A percentile compares a stretch with the other conserved stretches of the same genome.
These are phyloP conservation scores for Phrynosoma platyrhinos DNA, from an alignment of 2,113 vertebrate species.

Conservation along the genomic window DNA sequence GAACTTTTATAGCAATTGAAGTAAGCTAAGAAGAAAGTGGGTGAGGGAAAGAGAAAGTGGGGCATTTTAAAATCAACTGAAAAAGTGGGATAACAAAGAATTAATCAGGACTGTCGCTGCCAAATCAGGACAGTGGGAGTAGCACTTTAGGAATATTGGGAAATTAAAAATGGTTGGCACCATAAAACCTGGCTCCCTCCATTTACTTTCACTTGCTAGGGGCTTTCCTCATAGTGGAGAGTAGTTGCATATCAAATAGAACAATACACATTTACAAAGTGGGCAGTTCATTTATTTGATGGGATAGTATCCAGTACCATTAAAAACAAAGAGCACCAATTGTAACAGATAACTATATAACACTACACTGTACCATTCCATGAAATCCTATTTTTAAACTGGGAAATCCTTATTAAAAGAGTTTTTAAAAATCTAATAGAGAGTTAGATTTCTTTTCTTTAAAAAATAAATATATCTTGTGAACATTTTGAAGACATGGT, in stretches of 20 bases:
- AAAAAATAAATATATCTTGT: neutral
- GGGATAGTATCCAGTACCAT: no score
- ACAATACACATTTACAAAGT: neutral
- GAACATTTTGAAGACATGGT: neutral
- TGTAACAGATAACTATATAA: no score
- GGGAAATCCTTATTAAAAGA: neutral
- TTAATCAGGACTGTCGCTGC: no score
- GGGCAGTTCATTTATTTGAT: neutral
- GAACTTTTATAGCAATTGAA: no score
- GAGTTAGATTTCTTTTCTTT: neutral
- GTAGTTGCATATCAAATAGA: neutral
- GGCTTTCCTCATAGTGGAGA: neutral
- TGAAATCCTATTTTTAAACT: neutral
- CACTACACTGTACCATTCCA: neutral
- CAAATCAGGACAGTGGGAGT: no score
- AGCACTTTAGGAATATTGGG: no score
- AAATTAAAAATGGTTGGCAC: no score
- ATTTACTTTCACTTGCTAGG: neutral
- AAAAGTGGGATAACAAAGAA: no score
- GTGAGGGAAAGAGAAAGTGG: no score
- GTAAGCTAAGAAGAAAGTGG: no score
- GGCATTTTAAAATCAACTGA: no score
- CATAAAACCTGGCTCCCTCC: neutral
- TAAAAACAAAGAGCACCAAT: no score
- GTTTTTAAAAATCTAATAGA: neutral